Evolutionary conservation across 2,797 vertebrate genomes (phyloP), one percentile per base, ranked within the genome.

Genomic region (Mergus octosetaceus): DNA sequence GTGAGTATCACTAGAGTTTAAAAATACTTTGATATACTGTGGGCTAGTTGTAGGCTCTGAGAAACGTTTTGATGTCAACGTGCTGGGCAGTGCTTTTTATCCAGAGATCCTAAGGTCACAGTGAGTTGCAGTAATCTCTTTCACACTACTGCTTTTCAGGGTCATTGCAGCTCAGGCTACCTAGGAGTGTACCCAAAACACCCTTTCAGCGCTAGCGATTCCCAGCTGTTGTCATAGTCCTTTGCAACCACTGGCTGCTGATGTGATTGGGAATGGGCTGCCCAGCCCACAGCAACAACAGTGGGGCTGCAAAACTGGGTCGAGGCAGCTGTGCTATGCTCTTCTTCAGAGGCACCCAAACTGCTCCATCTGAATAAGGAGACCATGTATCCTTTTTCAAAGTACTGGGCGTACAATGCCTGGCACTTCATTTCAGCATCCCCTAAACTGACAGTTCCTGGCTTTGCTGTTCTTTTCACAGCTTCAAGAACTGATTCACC

Each of bases 321-420:
- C 32, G 10, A 19, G 13, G 32, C 24, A 39, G 6, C 2, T 2
- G 36, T 28, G 51, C 53, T 34, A 4, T 9, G 0, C 12, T 25
- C 30, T 66, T 64, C 77, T 38, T 65, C 64, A 85, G 41, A 34
- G 27, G 38, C 61, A 30, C 28, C 4, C 9, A 13, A 74, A 39
- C 21, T 43, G 54, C 41, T 74, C 58, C 9, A 11, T 60, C 47
- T 2, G 1, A 24, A 34, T 57, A 43, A 38, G 41, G 24, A 56
- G 69, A 28, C n/a, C 27, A 1, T 3, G 32, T 32, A 5, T 56
- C 65, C 69, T 82, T 39, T 41, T 47, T 20, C 61, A 60, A 39
- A 53, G 79, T 30, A 78, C 58, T 60, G 54, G 24, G 19, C 38
- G 36, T 74, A 6, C 75, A 56, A 47, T 60, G 30, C 76, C 65